Percentiles rank a stretch among this genome's conserved stretches.
Conservation (phyloP, 1,140 invertebrate genomes). For the Meloidogyne chitwoodi region DNA sequence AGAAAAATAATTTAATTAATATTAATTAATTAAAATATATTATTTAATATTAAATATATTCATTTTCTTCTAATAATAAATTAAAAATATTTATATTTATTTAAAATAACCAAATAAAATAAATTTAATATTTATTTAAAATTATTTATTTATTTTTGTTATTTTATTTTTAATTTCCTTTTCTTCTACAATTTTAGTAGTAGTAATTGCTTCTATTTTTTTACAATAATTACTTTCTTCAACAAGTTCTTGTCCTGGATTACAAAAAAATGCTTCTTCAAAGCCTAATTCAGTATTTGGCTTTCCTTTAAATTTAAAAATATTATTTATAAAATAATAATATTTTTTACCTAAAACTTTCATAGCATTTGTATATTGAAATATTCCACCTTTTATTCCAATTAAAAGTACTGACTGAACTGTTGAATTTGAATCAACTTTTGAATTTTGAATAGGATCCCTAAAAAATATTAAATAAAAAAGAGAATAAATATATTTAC, state of each 20-base stretch:
- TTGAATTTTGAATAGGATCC: conserved; percentile 54
- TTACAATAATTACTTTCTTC: neutral
- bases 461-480: conserved; percentile 33
- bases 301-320: conserved; percentile 36
- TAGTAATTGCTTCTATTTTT: neutral
- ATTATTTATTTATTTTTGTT: neutral
- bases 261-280: conserved; percentile 60
- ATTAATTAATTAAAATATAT: too few relatives aligned
- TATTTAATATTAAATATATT: too few relatives aligned
- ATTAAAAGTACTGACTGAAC: conserved; percentile 55
- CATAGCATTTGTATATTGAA: conserved; percentile 55
- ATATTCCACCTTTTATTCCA: conserved; percentile 56
- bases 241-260: conserved; percentile 46
- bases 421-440: conserved; percentile 59
- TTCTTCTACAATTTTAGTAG: too few relatives aligned
- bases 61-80: too few relatives aligned
- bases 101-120: too few relatives aligned
- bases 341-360: conserved; percentile 33
- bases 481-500: conserved; percentile 31
- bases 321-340: neutral
- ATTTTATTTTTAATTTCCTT: neutral
- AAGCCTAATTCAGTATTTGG: conserved; percentile 45
- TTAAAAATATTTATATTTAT: too few relatives aligned
- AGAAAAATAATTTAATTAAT: too few relatives aligned
- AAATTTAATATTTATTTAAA: too few relatives aligned